Base-by-base conservation (phyloP, 2,888 invertebrate species). In the Erpobdella octoculata region DNA sequence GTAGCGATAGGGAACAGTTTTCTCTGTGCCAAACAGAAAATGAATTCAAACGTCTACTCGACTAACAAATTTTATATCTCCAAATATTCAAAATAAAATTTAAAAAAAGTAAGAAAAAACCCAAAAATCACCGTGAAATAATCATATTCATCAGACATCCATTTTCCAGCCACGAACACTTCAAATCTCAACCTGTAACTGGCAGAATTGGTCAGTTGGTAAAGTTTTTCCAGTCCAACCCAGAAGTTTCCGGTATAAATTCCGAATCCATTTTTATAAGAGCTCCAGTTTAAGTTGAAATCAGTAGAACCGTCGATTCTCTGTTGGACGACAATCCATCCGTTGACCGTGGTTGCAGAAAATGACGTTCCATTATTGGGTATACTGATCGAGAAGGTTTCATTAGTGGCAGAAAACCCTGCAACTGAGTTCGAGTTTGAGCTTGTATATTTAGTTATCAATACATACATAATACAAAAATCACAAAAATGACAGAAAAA, bases 181-280 rank as follows among this genome's bases (percentile, higher is more conserved):
- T 62, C 33, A 18, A 62, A 62, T 35, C 62, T 62, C 62, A 62
- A 28, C 18, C 62, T 62, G 31, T 62, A 62, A 21, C 5, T 35
- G 21, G 62, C 62, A 6, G 62, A 62, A n/a, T 28, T 1, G 6
- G 62, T 62, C 33, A 62, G 18, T 35, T 33, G 31, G 35, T 62
- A 35, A 28, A 62, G 31, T 2, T 33, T 62, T 21, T 62, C 62
- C 21, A 62, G 35, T 5, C 62, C 62, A n/a, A 62, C 0, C 62
- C 62, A 62, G 35, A 33, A 62, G 33, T 62, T 62, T 8, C 62
- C 62, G 18, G 28, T 18, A 18, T 4, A 62, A 33, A 35, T 1
- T 9, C 62, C 62, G n/a, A 62, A 62, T n/a, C 62, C 62, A 62
- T 31, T 35, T 12, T 62, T 62, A 33, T 62, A 62, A 62, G n/a